These are phyloP conservation scores for Cherax quadricarinatus DNA, from an alignment of 1,140 invertebrate genomes.

Conservation along the genomic window DNA sequence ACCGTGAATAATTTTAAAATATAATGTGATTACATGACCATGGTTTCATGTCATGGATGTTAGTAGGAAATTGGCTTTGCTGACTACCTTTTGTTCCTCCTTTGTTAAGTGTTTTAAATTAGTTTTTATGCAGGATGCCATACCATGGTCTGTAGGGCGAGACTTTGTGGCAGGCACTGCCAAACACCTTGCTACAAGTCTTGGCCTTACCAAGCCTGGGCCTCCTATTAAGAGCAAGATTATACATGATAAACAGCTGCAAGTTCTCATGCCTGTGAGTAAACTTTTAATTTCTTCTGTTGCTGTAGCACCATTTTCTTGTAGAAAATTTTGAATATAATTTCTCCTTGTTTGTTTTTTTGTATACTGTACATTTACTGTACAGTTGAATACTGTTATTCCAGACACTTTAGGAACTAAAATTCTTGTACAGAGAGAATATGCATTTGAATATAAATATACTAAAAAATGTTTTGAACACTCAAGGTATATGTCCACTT, in stretches of 20 bases:
- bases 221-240: conserved; percentile 69
- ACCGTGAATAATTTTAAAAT: no score
- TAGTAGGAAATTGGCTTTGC: background rate
- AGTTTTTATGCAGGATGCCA: conserved; percentile 55
- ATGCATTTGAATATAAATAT: no score
- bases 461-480: no score
- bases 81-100: no score
- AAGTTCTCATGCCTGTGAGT: conserved; percentile 72
- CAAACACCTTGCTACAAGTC: conserved; percentile 68
- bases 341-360: no score
- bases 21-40: no score
- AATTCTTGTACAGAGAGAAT: no score
- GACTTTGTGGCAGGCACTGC: conserved; percentile 73
- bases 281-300: background rate
- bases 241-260: conserved; percentile 72
- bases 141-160: conserved; percentile 72
- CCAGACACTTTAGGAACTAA: no score
- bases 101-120: no score
- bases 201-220: conserved; percentile 72
- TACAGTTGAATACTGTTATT: no score
- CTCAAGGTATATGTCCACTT: no score
- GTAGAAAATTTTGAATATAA: background rate
- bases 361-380: no score
- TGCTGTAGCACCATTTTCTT: background rate
- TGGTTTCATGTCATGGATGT: background rate